A percentile compares a stretch with the other conserved stretches of the same genome.
phyloP scores from a whole-genome alignment of 2,888 invertebrate genomes.

The Tenthredo notha region DNA sequence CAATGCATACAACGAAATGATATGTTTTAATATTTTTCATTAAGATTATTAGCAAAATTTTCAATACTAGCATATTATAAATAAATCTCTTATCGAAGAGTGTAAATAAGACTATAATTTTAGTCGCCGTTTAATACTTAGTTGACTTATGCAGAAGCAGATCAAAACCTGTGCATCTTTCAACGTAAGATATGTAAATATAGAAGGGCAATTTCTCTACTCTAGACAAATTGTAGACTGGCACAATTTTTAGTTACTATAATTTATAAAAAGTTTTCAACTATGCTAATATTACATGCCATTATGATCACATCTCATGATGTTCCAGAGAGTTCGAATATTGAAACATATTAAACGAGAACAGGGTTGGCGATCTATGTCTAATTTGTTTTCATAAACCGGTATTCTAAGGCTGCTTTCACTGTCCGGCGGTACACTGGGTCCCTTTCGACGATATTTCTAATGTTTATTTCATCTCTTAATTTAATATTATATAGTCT shows the following conservation, averaged over 20 bases:
- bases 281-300: slow-evolving; percentile 10
- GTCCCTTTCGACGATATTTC: slow-evolving; percentile 41
- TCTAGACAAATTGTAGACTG: slow-evolving; percentile 8
- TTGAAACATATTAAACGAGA: slow-evolving; percentile 24
- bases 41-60: slow-evolving; percentile 19
- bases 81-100: not conserved
- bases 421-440: slow-evolving; percentile 44
- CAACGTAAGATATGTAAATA: slow-evolving; percentile 32
- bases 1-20: slow-evolving; percentile 17
- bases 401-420: slow-evolving; percentile 45
- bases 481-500: slow-evolving; percentile 42
- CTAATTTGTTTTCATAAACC: slow-evolving; percentile 39
- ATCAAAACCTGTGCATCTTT: slow-evolving; percentile 8
- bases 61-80: slow-evolving; percentile 14
- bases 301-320: not conserved
- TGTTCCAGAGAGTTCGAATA: not conserved
- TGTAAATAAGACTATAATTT: not conserved
- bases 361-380: slow-evolving; percentile 45
- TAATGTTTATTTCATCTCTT: slow-evolving; percentile 39
- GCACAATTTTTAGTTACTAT: slow-evolving; percentile 31
- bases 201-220: not conserved
- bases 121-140: not conserved
- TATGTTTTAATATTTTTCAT: slow-evolving; percentile 42
- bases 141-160: slow-evolving; percentile 9
- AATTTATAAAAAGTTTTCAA: not conserved